phyloP scores from a whole-genome alignment of 2,113 vertebrate genomes.

The Ceuthmochares aereus region DNA sequence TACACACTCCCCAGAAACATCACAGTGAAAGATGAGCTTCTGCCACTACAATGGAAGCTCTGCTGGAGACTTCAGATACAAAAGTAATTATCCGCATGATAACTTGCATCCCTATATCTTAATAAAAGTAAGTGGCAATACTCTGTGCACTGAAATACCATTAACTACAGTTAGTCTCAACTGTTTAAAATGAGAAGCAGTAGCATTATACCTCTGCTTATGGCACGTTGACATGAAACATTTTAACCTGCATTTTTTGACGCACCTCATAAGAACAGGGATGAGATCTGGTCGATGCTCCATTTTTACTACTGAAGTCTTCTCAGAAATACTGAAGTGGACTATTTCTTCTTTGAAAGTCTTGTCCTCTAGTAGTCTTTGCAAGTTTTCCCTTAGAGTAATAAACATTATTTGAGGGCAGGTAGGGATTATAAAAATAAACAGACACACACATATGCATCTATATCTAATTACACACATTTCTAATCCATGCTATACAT shows the following conservation, averaged over 20 bases:
- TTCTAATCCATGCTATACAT: background rate
- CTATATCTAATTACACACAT: background rate
- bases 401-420: background rate
- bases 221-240: background rate
- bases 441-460: background rate
- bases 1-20: background rate
- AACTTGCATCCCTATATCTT: background rate
- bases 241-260: background rate
- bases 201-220: background rate
- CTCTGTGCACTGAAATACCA: background rate
- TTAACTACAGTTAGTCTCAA: background rate
- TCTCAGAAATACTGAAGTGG: conserved; percentile 94
- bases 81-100: background rate
- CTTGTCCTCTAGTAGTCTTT: conserved; percentile 91
- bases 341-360: conserved; percentile 96
- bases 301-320: conserved; percentile 83
- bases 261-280: conserved; percentile 93
- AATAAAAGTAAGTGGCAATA: background rate
- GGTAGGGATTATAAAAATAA: background rate
- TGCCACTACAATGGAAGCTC: background rate
- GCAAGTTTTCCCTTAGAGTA: conserved; percentile 88
- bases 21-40: background rate
- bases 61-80: background rate
- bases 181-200: background rate
- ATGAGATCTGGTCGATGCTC: conserved; percentile 87